Evolutionary conservation across 2,797 vertebrate genomes (phyloP), one percentile per base, ranked within the genome.

Genomic region (Pangasius macronema): DNA sequence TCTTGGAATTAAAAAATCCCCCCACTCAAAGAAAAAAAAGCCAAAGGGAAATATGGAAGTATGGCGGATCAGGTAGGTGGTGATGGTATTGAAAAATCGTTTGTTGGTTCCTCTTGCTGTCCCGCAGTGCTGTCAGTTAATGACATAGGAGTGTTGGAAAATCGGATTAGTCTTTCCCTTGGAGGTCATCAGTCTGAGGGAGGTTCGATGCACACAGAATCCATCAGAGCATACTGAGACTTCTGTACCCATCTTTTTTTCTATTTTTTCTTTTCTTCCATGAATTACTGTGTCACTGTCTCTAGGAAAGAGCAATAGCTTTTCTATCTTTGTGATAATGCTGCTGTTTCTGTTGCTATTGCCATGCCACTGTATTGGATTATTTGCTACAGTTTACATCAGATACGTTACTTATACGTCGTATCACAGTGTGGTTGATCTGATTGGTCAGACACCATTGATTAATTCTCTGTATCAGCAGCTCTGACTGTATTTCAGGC

Each of bases 181-280:
- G 63, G 91, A 89, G 85, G 85, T 91, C 91, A 91, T 92, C 89
- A 86, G 92, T 85, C 91, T 88, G 73, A 67, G 75, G 89, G 89
- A 90, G 88, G 90, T 88, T 72, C 89, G 76, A 90, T 91, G 92
- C 92, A 93, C 89, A 93, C 90, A 93, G 86, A 88, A 93, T 87
- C 89, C 88, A 88, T 89, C 93, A 92, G 88, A 87, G 67, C 83
- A 85, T 85, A 87, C 63, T 83, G 67, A 92, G 86, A 82, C 81
- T 87, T 87, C 67, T 70, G 76, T 88, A 89, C 85, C 85, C 65
- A 76, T 88, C 76, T 86, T 87, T 89, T 85, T 49, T 63, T 30
- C 75, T 83, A 67, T 87, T 81, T 75, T 84, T 55, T 81, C 84
- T 85, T 53, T 80, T 85, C 53, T 83, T 83, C 49, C 90, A 89